phyloP scores from a whole-genome alignment of 2,888 invertebrate species.

The Phaonia tiefii region DNA sequence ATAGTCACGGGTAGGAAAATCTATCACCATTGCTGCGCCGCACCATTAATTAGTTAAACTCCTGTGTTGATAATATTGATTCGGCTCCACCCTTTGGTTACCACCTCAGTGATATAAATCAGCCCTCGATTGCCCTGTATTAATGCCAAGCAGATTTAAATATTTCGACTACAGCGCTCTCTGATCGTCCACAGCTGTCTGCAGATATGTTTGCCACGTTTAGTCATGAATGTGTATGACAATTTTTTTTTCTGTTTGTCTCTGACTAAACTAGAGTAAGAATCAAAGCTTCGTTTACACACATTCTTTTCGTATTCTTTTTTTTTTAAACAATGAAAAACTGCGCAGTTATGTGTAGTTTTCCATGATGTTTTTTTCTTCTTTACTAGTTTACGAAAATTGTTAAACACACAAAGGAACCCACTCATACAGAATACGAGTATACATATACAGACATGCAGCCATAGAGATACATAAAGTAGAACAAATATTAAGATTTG shows the following conservation, averaged over 20 bases:
- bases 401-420: conserved; percentile 30
- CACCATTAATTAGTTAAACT: no score
- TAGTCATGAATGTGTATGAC: conserved; percentile 28
- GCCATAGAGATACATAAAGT: conserved; percentile 3
- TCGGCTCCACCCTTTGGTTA: no score
- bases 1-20: no score
- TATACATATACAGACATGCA: background rate
- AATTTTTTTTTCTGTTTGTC: conserved; percentile 3
- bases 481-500: conserved; percentile 6
- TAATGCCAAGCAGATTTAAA: no score
- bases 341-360: conserved; percentile 15
- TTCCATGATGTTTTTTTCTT: conserved; percentile 1
- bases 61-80: no score
- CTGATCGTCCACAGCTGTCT: no score
- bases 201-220: background rate
- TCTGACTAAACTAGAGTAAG: background rate
- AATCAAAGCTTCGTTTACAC: conserved; percentile 41
- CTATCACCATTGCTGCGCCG: no score
- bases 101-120: no score
- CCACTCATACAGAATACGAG: background rate
- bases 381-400: conserved; percentile 26
- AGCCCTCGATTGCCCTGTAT: no score
- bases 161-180: no score
- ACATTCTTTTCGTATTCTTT: conserved; percentile 36
- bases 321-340: conserved; percentile 28